These are phyloP conservation scores for Pangasius djambal DNA, from an alignment of 2,797 vertebrate genomes.

Conservation along the genomic window DNA sequence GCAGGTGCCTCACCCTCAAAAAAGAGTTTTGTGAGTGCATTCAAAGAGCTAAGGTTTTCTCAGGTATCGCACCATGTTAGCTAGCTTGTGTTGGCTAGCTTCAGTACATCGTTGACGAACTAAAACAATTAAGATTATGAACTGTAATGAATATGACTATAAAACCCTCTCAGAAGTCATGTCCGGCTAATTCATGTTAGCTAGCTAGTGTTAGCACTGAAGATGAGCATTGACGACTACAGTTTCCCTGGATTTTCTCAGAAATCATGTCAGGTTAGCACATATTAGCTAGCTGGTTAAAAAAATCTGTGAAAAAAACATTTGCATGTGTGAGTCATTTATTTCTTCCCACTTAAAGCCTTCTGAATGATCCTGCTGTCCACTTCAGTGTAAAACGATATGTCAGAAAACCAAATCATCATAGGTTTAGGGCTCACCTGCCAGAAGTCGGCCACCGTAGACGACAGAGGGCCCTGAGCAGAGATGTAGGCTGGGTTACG, in stretches of 20 bases:
- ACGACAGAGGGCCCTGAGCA: constrained; percentile 90
- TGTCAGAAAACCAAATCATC: not conserved
- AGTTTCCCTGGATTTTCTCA: not conserved
- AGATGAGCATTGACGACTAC: not conserved
- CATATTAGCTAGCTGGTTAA: not conserved
- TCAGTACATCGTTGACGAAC: too few species aligned
- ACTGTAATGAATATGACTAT: not conserved
- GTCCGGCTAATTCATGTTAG: not conserved
- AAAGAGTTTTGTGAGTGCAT: not conserved
- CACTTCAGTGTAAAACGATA: not conserved
- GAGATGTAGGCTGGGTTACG: constrained; percentile 94
- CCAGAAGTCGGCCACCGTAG: constrained; percentile 96
- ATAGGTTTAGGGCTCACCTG: constrained; percentile 78
- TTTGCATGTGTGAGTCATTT: not conserved
- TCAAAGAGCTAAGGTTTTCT: not conserved
- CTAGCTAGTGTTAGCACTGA: not conserved
- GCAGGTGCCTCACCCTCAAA: not conserved
- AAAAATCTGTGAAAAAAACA: not conserved
- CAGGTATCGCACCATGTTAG: not conserved
- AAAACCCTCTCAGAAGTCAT: not conserved
- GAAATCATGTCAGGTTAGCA: not conserved
- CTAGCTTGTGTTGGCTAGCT: not conserved
- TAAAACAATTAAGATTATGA: not conserved
- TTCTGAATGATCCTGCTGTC: not conserved
- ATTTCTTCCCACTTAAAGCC: not conserved